phyloP scores from a whole-genome alignment of 1,140 invertebrate genomes.

The Temnothorax curvispinosus region DNA sequence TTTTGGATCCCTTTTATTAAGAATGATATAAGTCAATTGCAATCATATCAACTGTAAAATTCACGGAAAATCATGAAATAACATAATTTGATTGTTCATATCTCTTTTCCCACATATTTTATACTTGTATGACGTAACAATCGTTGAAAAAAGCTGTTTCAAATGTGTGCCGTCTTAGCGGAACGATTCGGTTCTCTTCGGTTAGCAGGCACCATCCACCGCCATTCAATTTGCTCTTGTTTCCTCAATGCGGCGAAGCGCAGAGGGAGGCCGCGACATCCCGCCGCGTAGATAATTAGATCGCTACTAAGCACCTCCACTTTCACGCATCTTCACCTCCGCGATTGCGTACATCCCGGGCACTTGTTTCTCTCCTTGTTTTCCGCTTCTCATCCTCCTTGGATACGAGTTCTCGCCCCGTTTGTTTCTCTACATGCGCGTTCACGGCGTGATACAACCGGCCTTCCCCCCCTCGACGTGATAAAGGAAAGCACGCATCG shows the following conservation, averaged over 20 bases:
- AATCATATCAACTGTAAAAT: not conserved
- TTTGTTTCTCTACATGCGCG: conserved; percentile 63
- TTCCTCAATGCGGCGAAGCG: conserved; percentile 74
- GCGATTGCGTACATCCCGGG: conserved; percentile 62
- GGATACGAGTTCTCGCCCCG: conserved; percentile 35
- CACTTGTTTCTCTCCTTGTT: conserved; percentile 70
- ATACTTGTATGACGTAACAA: not conserved
- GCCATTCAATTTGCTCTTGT: conserved; percentile 75
- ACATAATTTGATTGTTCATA: not conserved
- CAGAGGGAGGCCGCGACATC: conserved; percentile 79
- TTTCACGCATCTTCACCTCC: conserved; percentile 79
- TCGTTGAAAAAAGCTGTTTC: not conserved
- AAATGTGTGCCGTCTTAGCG: conserved; percentile 4
- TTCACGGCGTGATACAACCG: conserved; percentile 61
- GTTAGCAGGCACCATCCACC: conserved; percentile 28
- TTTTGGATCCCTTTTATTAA: not conserved
- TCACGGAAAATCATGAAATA: not conserved
- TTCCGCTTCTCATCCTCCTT: not conserved
- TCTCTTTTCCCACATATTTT: not conserved
- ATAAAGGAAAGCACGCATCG: conserved; percentile 38
- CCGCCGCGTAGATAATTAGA: conserved; percentile 84
- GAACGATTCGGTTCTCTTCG: conserved; percentile 38
- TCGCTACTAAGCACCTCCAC: conserved; percentile 81
- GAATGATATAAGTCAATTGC: not conserved
- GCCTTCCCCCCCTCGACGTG: not conserved